Evolutionary conservation across 53 echinoderm and acorn worm species (phyloP), one percentile per base, ranked within the genome.

Genomic region (Henricia sp.): DNA sequence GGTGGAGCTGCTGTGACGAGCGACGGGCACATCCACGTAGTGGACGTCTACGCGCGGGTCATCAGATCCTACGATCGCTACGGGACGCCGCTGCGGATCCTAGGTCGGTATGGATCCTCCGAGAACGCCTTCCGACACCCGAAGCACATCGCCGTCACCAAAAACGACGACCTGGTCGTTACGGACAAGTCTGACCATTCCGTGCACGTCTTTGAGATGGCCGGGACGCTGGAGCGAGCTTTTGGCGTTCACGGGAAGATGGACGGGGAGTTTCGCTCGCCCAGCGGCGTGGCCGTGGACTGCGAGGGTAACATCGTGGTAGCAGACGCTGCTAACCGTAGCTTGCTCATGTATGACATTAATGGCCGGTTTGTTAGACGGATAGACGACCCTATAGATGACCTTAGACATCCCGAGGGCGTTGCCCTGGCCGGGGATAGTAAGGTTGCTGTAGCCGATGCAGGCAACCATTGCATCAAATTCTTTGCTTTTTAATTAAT

Each of bases 21-120:
- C 72, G 93, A 93, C 57, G 91, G 94, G 12, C 85, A 84, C 38
- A 85, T 91, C 35, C 91, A 94, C 44, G 91, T 94, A 25, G 89
- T 94, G 16, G 94, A 94, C 74, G 89, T 94, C 44, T 94, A 91
- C 75, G 91, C 91, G 3, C 39, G 90, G 6, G 82, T 91, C 3
- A 87, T 94, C 8, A 77, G 94, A 27, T 85, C 91, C 2, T 94
- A 91, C 80, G 85, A 86, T 26, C 86, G 83, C 16, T 69, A 83
- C 50, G 91, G 91, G 33, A 89, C 86, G 9, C 82, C 85, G 32
- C 67, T 91, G 27, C 74, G 91, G 20, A 86, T 72, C 50, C 83
- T 94, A 34, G 89, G 91, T 12, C 74, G 89, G 16, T 77, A 82
- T 50, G 91, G 88, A 36, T 27, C 80, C 6, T 68, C 88, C 41